Percentiles rank a stretch among this genome's conserved stretches.
Evolutionary conservation across 2,888 invertebrate species (phyloP).

Genomic region (Omphaloscelis lunosa): DNA sequence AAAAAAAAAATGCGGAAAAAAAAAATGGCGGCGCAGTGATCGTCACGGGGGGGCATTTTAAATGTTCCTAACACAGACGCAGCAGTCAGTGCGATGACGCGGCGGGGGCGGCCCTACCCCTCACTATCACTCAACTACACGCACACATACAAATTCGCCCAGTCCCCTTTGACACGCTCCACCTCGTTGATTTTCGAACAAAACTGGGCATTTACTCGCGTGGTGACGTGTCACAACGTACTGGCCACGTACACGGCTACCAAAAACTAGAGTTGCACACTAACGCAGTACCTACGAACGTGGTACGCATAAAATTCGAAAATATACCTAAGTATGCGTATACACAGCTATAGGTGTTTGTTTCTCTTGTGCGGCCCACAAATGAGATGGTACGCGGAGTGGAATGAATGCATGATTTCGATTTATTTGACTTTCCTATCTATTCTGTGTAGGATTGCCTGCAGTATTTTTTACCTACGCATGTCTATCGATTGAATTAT

Average conservation of each 20-base stretch:
- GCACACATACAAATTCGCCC: slow-evolving; percentile 75
- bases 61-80: slow-evolving; percentile 90
- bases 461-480: slow-evolving; percentile 18
- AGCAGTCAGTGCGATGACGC: slow-evolving; percentile 88
- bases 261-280: slow-evolving; percentile 82
- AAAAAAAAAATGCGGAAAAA: slow-evolving; percentile 76
- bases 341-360: slow-evolving; percentile 72
- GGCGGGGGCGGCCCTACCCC: slow-evolving; percentile 82
- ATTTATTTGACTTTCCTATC: slow-evolving; percentile 75
- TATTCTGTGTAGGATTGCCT: slow-evolving; percentile 43
- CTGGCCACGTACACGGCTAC: slow-evolving; percentile 74
- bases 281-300: slow-evolving; percentile 74
- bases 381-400: slow-evolving; percentile 85
- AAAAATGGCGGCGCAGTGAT: slow-evolving; percentile 86
- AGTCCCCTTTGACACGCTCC: slow-evolving; percentile 69
- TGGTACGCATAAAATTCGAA: slow-evolving; percentile 89
- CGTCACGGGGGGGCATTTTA: slow-evolving; percentile 89
- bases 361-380: slow-evolving; percentile 82
- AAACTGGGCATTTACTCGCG: slow-evolving; percentile 59
- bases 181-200: slow-evolving; percentile 52
- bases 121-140: slow-evolving; percentile 86
- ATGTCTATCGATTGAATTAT: not conserved
- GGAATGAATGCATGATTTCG: slow-evolving; percentile 86
- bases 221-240: slow-evolving; percentile 73
- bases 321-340: slow-evolving; percentile 78